Evolutionary conservation across 1,140 invertebrate species (phyloP), one percentile per base, ranked within the genome.

Genomic region (Apis dorsata): DNA sequence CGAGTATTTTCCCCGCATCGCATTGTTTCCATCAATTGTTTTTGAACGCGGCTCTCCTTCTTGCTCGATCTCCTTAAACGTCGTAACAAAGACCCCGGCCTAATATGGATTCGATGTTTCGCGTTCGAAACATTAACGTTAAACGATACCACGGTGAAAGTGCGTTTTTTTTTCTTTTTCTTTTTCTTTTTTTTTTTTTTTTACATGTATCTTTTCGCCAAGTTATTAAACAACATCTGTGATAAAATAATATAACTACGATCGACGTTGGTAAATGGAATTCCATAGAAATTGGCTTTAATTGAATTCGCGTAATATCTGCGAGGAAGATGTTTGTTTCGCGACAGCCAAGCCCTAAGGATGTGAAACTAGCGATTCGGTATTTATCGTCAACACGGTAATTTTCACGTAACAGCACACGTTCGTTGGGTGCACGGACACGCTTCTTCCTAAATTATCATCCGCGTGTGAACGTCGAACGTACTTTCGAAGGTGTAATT

Each of bases 351-450:
- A 59, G 8, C 60, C 60, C 51, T 21, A 57, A 81, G 60, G 51
- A 81, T 81, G 60, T 75, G 70, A 80, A 71, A 80, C 28, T 10
- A 55, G n/a, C 55, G 66, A 80, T 80, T 80, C 59, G 55, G 59
- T 73, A 44, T 63, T 80, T 80, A 80, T 73, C 69, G 28, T 19
- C 79, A 17, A 28, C 49, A 73, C 70, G 55, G 79, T 68, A 68
- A 81, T 81, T 81, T 81, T 75, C 79, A 76, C 79, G 79, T 81
- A 81, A 81, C 72, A 24, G 44, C 12, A 59, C 17, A 34, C 21
- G 63, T 51, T 55, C 51, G 9, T 24, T n/a, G 13, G 17, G 17
- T 51, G 53, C 34, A 62, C 13, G 24, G 13, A 15, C 2, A 24
- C 51, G 13, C 73, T 55, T 53, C 53, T 76, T 53, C 53, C 62